Conservation (phyloP, 2,113 vertebrate species). For the Catharus fuscescens region DNA sequence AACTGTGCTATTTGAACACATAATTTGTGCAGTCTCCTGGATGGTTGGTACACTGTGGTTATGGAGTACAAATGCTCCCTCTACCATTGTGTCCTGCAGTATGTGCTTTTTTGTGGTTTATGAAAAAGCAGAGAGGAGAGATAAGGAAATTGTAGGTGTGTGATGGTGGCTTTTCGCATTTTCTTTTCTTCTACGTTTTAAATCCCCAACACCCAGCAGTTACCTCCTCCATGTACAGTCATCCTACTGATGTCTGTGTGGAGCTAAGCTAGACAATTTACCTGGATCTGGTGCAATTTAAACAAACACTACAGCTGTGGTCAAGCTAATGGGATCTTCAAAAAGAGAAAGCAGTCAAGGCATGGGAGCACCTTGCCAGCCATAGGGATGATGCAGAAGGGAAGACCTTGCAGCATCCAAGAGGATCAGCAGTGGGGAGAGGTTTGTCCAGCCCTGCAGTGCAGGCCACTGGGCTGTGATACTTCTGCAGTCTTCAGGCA, state of each 20-base stretch:
- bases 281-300: not conserved
- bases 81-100: not conserved
- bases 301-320: fast-evolving
- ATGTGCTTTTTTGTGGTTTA: not conserved
- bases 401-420: not conserved
- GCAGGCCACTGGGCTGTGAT: not conserved
- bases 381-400: not conserved
- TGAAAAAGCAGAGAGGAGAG: not conserved
- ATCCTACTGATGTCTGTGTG: not conserved
- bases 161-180: not conserved
- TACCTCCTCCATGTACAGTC: not conserved
- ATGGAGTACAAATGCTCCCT: not conserved
- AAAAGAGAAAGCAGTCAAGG: not conserved
- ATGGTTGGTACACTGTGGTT: not conserved
- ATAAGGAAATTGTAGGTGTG: not conserved
- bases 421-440: not conserved
- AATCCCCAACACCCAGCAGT: not conserved
- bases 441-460: not conserved
- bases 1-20: not conserved
- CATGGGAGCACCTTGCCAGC: fast-evolving
- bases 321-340: not conserved
- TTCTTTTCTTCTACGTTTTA: not conserved
- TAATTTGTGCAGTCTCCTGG: not conserved
- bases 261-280: not conserved
- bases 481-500: not conserved